Evolutionary conservation across 2,797 vertebrate species (phyloP).

Genomic region (Halcyon smyrnensis): DNA sequence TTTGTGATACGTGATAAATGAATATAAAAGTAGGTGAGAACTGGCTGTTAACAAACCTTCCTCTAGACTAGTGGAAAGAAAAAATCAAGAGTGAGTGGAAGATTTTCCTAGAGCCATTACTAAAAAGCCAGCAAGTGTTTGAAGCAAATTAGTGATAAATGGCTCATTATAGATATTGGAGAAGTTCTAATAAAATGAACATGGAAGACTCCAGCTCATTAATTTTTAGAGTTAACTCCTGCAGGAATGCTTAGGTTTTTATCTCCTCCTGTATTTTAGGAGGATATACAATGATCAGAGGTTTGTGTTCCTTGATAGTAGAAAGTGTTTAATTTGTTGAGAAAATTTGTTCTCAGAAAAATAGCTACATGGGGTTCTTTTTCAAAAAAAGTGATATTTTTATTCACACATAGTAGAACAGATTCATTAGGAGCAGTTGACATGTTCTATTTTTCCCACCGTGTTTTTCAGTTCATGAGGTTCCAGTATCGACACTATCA

Average conservation of each 20-base stretch:
- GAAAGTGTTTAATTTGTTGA: slow-evolving; percentile 5
- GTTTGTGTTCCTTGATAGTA: background rate
- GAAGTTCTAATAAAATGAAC: background rate
- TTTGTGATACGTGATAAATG: background rate
- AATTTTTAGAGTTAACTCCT: background rate
- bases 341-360: slow-evolving; percentile 8
- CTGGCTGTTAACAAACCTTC: background rate
- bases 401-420: background rate
- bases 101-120: slow-evolving; percentile 9
- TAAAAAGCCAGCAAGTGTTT: background rate
- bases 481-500: background rate
- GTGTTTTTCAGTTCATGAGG: background rate
- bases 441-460: background rate
- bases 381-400: background rate
- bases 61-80: background rate
- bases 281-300: background rate
- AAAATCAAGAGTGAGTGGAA: background rate
- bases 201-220: background rate
- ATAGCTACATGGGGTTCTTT: background rate
- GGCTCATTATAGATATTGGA: background rate
- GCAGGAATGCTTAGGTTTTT: background rate
- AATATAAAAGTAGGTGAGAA: background rate
- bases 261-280: background rate
- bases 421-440: background rate
- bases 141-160: background rate